A percentile compares a stretch with the other conserved stretches of the same genome.
Conservation (phyloP, 2,797 vertebrate genomes). For the Galaxias olidus region DNA sequence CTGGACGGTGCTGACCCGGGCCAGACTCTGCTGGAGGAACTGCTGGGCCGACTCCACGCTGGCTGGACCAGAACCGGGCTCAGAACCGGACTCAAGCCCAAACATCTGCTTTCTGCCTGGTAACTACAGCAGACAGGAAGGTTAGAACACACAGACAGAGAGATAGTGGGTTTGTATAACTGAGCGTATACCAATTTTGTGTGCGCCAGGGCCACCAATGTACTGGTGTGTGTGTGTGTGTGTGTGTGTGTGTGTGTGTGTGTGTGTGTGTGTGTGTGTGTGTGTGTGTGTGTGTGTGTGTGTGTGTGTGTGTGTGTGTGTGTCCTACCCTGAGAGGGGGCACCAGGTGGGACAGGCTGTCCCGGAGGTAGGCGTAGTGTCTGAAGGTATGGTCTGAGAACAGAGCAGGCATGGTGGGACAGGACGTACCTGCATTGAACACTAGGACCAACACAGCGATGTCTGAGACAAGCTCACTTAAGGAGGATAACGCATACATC, state of each 20-base stretch:
- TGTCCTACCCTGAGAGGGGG: constrained; percentile 86
- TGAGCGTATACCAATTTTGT: not conserved
- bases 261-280: no score
- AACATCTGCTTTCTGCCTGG: constrained; percentile 85
- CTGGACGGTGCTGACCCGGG: constrained; percentile 87
- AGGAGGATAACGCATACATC: constrained; percentile 29
- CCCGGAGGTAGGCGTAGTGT: constrained; percentile 94
- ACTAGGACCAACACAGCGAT: constrained; percentile 96
- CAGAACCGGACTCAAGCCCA: constrained; percentile 60
- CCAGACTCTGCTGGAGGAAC: constrained; percentile 92
- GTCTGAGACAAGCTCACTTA: constrained; percentile 70
- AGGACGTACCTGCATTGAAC: constrained; percentile 93
- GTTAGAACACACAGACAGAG: not conserved
- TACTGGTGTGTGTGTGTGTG: not conserved
- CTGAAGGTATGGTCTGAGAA: constrained; percentile 97
- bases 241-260: no score
- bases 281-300: constrained; percentile 6
- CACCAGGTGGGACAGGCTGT: constrained; percentile 96
- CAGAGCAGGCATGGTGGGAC: constrained; percentile 93
- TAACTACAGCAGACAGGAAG: constrained; percentile 69
- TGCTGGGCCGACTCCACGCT: constrained; percentile 90
- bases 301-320: constrained; percentile 17
- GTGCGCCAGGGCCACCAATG: not conserved
- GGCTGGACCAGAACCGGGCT: constrained; percentile 48
- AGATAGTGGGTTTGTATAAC: not conserved